Percentiles rank a stretch among this genome's conserved stretches.
These are phyloP conservation scores for Poeciliopsis occidentalis DNA, from an alignment of 2,113 vertebrate species.

Conservation along the genomic window DNA sequence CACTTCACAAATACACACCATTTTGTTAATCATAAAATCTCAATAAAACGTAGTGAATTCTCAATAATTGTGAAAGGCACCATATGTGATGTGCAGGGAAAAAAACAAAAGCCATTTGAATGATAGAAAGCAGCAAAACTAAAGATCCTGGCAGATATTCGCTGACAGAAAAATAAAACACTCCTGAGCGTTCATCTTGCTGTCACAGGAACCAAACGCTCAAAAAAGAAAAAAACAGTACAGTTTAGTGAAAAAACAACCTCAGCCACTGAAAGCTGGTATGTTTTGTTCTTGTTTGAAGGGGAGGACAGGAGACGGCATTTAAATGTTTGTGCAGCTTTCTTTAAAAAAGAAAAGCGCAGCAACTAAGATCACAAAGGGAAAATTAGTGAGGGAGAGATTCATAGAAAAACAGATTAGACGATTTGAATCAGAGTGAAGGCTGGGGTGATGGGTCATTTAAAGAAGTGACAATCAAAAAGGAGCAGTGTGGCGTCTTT, in stretches of 20 bases:
- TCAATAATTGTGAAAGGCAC: too few species aligned
- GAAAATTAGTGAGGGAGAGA: not conserved
- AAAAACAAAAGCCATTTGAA: too few species aligned
- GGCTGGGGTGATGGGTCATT: not conserved
- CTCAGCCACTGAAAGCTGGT: constrained; percentile 25
- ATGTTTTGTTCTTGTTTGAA: constrained; percentile 29
- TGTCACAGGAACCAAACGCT: constrained; percentile 50
- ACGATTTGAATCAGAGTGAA: constrained; percentile 7
- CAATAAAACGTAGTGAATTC: too few species aligned
- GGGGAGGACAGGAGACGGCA: constrained; percentile 25
- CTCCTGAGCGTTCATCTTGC: constrained; percentile 43
- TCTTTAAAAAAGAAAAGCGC: not conserved
- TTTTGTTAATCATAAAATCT: too few species aligned
- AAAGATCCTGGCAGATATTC: constrained; percentile 17
- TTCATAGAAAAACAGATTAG: not conserved
- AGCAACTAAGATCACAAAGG: constrained; percentile 3
- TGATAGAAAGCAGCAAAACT: not conserved
- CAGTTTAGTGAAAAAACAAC: constrained; percentile 17
- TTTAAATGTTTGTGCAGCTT: constrained; percentile 27
- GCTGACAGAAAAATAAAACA: constrained; percentile 16
- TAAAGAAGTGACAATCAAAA: constrained; percentile 1
- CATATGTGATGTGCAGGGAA: too few species aligned
- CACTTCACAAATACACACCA: too few species aligned
- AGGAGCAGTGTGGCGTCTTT: constrained; percentile 23
- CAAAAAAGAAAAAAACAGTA: constrained; percentile 1